Percentiles rank a stretch among this genome's conserved stretches.
These are phyloP conservation scores for Druon quercuslanigerum DNA, from an alignment of 1,140 invertebrate species.

Conservation along the genomic window DNA sequence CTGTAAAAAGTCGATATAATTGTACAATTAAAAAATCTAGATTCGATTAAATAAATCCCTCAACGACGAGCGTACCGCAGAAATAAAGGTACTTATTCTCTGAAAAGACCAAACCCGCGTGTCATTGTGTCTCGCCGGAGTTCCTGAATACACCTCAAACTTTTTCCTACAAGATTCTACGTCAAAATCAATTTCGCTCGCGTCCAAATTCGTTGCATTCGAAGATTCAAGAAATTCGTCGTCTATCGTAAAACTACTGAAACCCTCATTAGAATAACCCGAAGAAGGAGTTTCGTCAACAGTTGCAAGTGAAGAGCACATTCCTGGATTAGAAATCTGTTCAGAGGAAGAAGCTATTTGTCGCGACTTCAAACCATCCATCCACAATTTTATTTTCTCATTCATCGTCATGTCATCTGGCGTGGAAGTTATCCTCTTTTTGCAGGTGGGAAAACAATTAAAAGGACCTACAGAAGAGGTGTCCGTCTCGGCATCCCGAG, in stretches of 20 bases:
- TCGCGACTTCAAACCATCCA: slow-evolving; percentile 34
- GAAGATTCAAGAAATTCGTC: slow-evolving; percentile 39
- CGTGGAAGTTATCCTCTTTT: slow-evolving; percentile 50
- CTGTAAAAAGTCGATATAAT: background rate
- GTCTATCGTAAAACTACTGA: slow-evolving; percentile 4
- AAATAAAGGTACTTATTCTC: slow-evolving; percentile 48
- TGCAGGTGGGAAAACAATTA: slow-evolving; percentile 51
- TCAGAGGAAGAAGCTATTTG: background rate
- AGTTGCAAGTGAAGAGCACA: background rate
- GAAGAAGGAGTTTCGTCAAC: background rate
- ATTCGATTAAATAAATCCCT: slow-evolving; percentile 46
- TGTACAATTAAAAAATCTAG: background rate
- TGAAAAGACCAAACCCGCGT: slow-evolving; percentile 36
- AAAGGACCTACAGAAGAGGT: slow-evolving; percentile 35
- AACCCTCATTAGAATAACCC: slow-evolving; percentile 13
- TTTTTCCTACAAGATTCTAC: slow-evolving; percentile 17
- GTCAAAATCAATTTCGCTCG: slow-evolving; percentile 30
- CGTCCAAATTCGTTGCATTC: slow-evolving; percentile 21
- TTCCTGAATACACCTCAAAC: slow-evolving; percentile 7
- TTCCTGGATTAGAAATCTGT: background rate
- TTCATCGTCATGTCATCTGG: slow-evolving; percentile 26
- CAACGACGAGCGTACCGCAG: slow-evolving; percentile 46
- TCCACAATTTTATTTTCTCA: slow-evolving; percentile 34
- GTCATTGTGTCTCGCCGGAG: background rate
- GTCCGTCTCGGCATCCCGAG: slow-evolving; percentile 58